Evolutionary conservation across 1,140 invertebrate species (phyloP), one percentile per base, ranked within the genome.

Genomic region (Mylabris phalerata): DNA sequence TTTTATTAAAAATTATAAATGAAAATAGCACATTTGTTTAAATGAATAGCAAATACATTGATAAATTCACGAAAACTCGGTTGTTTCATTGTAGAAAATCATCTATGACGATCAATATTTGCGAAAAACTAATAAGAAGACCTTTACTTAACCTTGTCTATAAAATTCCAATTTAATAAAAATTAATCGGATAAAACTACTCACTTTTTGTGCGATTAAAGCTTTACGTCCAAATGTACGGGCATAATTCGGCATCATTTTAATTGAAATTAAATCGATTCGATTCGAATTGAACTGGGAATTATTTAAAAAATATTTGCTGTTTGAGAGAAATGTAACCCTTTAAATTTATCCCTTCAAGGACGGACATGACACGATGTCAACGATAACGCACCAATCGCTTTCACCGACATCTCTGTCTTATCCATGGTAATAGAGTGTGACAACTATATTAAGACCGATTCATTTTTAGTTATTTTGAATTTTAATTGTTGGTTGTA

Each of bases 121-220:
- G 27, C 43, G 32, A 7, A 32, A 32, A 32, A 32, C 4, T 32
- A 52, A 43, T 32, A 38, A 38, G 51, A 38, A 38, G 51, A 52
- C 50, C 50, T 52, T 52, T 44, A 25, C 46, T 54, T 54, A 54
- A 54, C 51, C 51, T 54, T 52, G 50, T 13, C 41, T 25, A 52
- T 7, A 32, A 4, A 32, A 52, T 9, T 52, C 25, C 40, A 26
- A 44, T 45, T 11, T 43, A 51, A 54, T 44, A 54, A 52, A 9
- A 9, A 9, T 52, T 42, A 19, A 7, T 7, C 32, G 32, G 32
- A 38, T 10, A 32, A 19, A 11, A 11, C 7, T 10, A 54, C 51
- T 54, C 32, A 54, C 51, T 4, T 54, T 54, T 13, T 54, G 51
- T 24, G 25, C 32, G 0, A 1, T 54, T 44, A 44, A 13, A 19